Conservation (phyloP, 1,140 invertebrate species). For the Cotesia chilonis region DNA sequence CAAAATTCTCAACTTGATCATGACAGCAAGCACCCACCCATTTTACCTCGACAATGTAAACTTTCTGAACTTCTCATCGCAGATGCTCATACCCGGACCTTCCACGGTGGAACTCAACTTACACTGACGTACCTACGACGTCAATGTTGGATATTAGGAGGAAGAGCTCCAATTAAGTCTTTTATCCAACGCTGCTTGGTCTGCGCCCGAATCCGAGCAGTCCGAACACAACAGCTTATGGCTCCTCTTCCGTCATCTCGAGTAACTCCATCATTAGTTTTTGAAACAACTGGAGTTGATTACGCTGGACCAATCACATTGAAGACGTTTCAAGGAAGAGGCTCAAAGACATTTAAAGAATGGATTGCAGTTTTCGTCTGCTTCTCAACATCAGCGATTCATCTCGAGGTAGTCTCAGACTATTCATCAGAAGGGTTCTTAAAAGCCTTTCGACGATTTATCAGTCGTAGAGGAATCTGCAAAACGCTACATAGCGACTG, state of each 20-base stretch:
- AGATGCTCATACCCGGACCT: constrained; percentile 36
- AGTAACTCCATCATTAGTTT: constrained; percentile 42
- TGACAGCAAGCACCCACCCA: constrained; percentile 6
- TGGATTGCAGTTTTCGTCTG: constrained; percentile 48
- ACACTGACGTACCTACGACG: constrained; percentile 20
- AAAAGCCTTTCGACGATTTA: not conserved
- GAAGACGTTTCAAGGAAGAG: constrained; percentile 38
- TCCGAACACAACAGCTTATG: constrained; percentile 46
- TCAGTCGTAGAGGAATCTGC: not conserved
- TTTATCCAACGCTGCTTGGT: too few relatives aligned
- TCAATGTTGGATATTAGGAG: constrained; percentile 43
- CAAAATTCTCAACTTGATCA: not conserved
- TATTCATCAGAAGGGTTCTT: constrained; percentile 32
- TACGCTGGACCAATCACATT: constrained; percentile 49
- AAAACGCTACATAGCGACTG: not conserved
- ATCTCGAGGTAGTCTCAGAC: constrained; percentile 44
- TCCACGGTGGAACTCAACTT: too few relatives aligned
- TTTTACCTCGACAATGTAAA: not conserved
- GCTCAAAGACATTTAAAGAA: constrained; percentile 38
- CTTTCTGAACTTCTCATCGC: constrained; percentile 34
- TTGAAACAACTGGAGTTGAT: constrained; percentile 46
- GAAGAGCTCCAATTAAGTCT: constrained; percentile 8
- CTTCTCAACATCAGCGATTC: constrained; percentile 40
- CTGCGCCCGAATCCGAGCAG: too few relatives aligned
- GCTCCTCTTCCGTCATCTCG: constrained; percentile 47